Evolutionary conservation across 2,888 invertebrate genomes (phyloP), one percentile per base, ranked within the genome.

Genomic region (Coecobrya sp.): DNA sequence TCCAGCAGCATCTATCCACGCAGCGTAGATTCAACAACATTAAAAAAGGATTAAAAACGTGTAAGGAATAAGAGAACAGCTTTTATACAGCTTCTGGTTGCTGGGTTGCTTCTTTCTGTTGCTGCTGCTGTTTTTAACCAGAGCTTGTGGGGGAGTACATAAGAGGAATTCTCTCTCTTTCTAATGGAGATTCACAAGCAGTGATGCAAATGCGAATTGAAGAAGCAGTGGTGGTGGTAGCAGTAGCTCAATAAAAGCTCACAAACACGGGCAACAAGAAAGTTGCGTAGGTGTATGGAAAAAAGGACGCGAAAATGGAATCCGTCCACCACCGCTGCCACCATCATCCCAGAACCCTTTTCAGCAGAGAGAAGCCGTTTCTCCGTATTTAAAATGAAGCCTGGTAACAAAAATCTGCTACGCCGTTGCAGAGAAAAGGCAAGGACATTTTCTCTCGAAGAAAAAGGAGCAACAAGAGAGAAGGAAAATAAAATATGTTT

Each of bases 141-240:
- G n/a, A n/a, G n/a, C n/a, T n/a, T n/a, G 70, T 36, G 70, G 70
- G 70, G 70, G 70, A 70, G 70, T 70, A 59, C 4, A n/a, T 16
- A 2, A 19, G 19, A 19, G 19, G 1, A 59, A 19, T 16, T 59
- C 5, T 59, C n/a, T n/a, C n/a, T n/a, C n/a, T n/a, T n/a, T n/a
- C 4, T 19, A 59, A 59, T 59, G 59, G 5, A 36, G 7, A 36
- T 59, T 16, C 16, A 7, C 19, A 19, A 7, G 59, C n/a, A n/a
- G 16, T 10, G 19, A n/a, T 2, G 59, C n/a, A n/a, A n/a, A 19
- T 27, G 2, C 19, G 25, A 19, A 59, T 59, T 59, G 22, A 4
- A 62, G 25, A 62, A 8, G 25, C 3, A n/a, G 36, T 36, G 7
- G 36, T n/a, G n/a, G n/a, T n/a, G n/a, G n/a, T n/a, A n/a, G n/a